Conservation (phyloP, 2,888 invertebrate genomes). For the Andrena chrysosceles region DNA sequence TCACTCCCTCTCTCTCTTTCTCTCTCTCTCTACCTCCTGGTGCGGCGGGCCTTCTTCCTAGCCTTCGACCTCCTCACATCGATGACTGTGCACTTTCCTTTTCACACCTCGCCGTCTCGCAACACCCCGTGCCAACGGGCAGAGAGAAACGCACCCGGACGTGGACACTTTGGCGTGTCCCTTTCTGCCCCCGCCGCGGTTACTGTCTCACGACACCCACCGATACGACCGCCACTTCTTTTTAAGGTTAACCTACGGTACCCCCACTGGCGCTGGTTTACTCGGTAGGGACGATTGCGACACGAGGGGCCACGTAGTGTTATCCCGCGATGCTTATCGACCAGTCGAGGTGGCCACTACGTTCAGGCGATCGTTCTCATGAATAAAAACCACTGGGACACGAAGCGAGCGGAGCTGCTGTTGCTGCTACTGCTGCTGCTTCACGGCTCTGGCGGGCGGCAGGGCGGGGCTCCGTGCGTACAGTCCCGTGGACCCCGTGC, state of each 20-base stretch:
- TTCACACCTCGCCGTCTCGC: constrained; percentile 65
- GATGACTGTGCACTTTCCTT: constrained; percentile 74
- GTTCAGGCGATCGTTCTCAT: constrained; percentile 70
- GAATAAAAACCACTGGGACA: constrained; percentile 46
- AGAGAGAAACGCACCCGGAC: constrained; percentile 48
- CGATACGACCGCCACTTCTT: constrained; percentile 57
- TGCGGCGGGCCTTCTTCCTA: constrained; percentile 58
- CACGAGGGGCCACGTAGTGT: constrained; percentile 28
- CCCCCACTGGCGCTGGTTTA: constrained; percentile 7
- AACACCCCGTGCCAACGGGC: constrained; percentile 27
- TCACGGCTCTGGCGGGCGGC: constrained; percentile 75
- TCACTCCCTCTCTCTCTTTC: constrained; percentile 30
- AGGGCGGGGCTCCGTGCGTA: constrained; percentile 83
- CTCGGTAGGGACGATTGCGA: constrained; percentile 8
- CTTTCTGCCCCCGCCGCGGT: constrained; percentile 22
- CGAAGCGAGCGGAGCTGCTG: constrained; percentile 70
- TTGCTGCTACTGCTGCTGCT: constrained; percentile 69
- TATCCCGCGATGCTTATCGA: constrained; percentile 19
- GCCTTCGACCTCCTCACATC: constrained; percentile 67
- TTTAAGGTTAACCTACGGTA: constrained; percentile 67
- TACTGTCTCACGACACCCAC: constrained; percentile 55
- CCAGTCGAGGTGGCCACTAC: constrained; percentile 47
- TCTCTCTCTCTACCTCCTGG: constrained; percentile 50
- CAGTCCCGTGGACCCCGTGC: constrained; percentile 79
- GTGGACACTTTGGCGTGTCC: constrained; percentile 24